These are phyloP conservation scores for Tetranychus truncatus DNA, from an alignment of 2,888 invertebrate genomes.

Conservation along the genomic window DNA sequence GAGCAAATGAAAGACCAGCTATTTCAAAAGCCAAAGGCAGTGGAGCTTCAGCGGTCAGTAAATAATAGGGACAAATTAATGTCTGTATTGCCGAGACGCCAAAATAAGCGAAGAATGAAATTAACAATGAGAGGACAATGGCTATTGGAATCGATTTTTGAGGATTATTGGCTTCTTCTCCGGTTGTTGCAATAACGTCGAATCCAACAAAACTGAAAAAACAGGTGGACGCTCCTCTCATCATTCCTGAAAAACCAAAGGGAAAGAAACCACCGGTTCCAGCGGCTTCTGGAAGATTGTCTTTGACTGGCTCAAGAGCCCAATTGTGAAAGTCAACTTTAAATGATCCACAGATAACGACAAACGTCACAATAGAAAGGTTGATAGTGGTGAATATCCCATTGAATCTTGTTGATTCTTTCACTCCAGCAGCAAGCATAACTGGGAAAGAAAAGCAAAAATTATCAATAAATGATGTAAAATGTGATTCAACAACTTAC, in stretches of 20 bases:
- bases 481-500: neutral
- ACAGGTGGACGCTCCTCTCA: slow-evolving; percentile 36
- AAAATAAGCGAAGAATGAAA: slow-evolving; percentile 74
- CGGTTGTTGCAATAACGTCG: slow-evolving; percentile 38
- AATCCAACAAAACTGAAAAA: slow-evolving; percentile 93
- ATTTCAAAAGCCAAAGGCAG: slow-evolving; percentile 51
- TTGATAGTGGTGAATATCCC: slow-evolving; percentile 78
- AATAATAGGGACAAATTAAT: slow-evolving; percentile 80
- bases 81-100: slow-evolving; percentile 76
- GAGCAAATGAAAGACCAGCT: slow-evolving; percentile 54
- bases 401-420: slow-evolving; percentile 70
- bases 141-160: slow-evolving; percentile 73
- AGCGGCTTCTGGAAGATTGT: slow-evolving; percentile 26
- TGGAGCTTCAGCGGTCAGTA: slow-evolving; percentile 48
- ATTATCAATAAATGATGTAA: neutral
- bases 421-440: slow-evolving; percentile 54
- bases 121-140: slow-evolving; percentile 60
- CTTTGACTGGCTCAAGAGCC: slow-evolving; percentile 39
- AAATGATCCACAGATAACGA: slow-evolving; percentile 61
- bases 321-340: slow-evolving; percentile 65
- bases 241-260: slow-evolving; percentile 50
- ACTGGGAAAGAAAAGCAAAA: slow-evolving; percentile 25
- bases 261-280: slow-evolving; percentile 31
- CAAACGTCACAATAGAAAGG: slow-evolving; percentile 56
- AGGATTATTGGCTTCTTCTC: slow-evolving; percentile 86